Evolutionary conservation across 64 coral and sea anemone genomes (phyloP).

Genomic region (Hydrozoanthus tunicans): DNA sequence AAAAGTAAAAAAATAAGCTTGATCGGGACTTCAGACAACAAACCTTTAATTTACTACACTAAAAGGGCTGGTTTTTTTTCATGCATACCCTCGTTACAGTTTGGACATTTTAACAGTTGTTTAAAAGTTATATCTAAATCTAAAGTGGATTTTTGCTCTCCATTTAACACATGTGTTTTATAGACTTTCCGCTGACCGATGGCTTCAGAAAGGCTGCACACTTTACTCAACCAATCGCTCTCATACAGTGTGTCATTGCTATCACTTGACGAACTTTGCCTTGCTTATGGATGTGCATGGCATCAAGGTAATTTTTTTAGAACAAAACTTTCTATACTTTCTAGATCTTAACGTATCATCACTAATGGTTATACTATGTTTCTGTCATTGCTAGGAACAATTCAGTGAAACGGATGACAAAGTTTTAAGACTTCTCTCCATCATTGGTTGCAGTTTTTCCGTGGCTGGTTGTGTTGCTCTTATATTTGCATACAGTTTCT

Average conservation of each 20-base stretch:
- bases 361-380: not conserved
- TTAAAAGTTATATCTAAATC: not conserved
- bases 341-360: not conserved
- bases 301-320: constrained; percentile 7
- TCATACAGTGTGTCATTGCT: constrained; percentile 84
- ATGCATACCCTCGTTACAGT: not conserved
- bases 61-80: no score
- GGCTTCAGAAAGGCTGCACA: constrained; percentile 70
- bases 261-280: constrained; percentile 84
- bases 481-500: constrained; percentile 58
- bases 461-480: constrained; percentile 57
- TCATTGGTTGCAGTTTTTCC: constrained; percentile 77
- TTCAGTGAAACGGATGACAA: constrained; percentile 18
- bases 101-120: not conserved
- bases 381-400: constrained; percentile 47
- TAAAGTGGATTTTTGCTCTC: not conserved
- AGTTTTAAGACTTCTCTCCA: constrained; percentile 59
- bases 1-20: no score
- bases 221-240: constrained; percentile 56
- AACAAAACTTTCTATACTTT: not conserved
- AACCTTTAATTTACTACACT: no score
- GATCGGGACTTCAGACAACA: no score
- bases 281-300: constrained; percentile 64
- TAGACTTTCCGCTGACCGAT: constrained; percentile 65
- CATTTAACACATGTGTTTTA: not conserved